These are phyloP conservation scores for Cephus pulcher DNA, from an alignment of 2,888 invertebrate genomes.

Conservation along the genomic window DNA sequence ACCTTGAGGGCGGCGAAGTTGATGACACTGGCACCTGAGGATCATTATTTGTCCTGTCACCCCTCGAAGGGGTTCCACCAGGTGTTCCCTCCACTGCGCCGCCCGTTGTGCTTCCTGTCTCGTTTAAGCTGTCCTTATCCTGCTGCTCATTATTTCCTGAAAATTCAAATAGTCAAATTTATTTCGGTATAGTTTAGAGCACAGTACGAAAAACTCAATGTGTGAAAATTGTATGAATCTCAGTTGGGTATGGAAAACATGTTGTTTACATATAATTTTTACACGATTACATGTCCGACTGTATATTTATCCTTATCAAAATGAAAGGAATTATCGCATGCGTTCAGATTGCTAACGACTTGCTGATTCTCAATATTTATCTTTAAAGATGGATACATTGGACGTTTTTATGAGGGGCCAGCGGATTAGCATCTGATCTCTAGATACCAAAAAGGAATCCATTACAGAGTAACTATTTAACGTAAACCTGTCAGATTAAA, in stretches of 20 bases:
- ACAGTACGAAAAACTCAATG: not conserved
- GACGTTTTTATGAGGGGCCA: not conserved
- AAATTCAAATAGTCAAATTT: not conserved
- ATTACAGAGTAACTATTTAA: not conserved
- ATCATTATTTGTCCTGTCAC: constrained; percentile 38
- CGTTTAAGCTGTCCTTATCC: constrained; percentile 68
- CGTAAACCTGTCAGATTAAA: not conserved
- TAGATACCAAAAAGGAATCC: not conserved
- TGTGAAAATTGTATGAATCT: not conserved
- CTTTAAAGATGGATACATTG: not conserved
- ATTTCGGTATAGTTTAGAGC: not conserved
- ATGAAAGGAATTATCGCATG: not conserved
- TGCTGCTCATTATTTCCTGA: constrained; percentile 67
- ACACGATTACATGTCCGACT: not conserved
- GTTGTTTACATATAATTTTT: not conserved
- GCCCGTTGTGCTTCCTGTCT: constrained; percentile 63
- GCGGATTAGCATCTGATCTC: not conserved
- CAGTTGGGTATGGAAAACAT: not conserved
- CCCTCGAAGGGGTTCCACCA: constrained; percentile 48
- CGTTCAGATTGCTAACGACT: not conserved
- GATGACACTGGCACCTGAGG: constrained; percentile 28
- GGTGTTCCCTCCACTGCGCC: constrained; percentile 58
- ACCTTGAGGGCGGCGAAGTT: constrained; percentile 51
- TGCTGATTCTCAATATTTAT: not conserved
- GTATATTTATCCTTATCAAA: not conserved